Percentiles rank a stretch among this genome's conserved stretches.
These are phyloP conservation scores for Caenorhabditis sp. DNA, from an alignment of 2,888 invertebrate genomes.

Conservation along the genomic window DNA sequence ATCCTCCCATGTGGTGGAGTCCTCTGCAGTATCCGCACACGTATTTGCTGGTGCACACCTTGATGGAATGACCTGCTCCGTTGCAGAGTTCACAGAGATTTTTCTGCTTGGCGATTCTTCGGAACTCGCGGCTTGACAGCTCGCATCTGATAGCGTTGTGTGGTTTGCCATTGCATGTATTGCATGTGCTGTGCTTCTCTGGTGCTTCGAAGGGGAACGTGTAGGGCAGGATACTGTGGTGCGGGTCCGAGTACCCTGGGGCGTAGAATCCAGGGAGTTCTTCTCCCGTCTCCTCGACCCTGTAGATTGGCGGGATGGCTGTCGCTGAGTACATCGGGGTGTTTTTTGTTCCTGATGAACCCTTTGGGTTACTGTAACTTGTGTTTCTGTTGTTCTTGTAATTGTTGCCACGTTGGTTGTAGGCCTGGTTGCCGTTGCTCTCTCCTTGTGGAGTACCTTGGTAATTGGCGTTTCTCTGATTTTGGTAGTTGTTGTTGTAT, in stretches of 20 bases:
- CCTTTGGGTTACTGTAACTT: no score
- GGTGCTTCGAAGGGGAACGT: background rate
- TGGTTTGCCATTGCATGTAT: background rate
- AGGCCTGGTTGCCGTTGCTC: no score
- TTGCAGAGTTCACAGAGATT: background rate
- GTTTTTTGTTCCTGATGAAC: no score
- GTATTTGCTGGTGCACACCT: background rate
- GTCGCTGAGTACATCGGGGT: background rate
- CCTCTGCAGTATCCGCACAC: background rate
- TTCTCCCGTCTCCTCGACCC: background rate
- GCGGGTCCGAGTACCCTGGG: background rate
- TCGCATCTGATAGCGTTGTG: background rate
- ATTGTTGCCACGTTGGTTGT: no score
- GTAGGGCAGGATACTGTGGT: background rate
- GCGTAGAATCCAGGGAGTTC: conserved; percentile 3
- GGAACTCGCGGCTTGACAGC: background rate
- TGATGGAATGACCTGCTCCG: background rate
- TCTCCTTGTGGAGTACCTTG: no score
- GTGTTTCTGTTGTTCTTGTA: background rate
- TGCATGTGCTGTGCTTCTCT: background rate
- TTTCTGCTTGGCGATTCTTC: background rate
- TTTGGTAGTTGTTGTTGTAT: background rate
- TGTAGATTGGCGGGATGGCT: background rate
- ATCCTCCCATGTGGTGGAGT: background rate
- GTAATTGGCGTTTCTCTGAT: background rate